Evolutionary conservation across 2,113 vertebrate genomes (phyloP).

Genomic region (Enhydra lutris): DNA sequence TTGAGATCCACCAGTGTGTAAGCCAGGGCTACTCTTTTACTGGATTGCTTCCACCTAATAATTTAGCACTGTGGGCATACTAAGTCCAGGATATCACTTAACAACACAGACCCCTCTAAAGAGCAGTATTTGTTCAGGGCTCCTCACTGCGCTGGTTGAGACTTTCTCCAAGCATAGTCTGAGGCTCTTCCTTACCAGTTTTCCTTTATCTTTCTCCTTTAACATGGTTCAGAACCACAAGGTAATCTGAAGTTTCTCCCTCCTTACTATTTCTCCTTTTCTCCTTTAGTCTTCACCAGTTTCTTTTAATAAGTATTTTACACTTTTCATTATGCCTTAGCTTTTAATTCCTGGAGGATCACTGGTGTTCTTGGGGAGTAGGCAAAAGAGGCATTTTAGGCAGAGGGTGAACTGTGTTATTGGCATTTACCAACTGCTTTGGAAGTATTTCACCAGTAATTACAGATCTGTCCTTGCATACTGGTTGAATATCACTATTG

Average conservation of each 20-base stretch:
- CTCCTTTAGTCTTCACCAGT: neutral
- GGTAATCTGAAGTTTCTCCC: neutral
- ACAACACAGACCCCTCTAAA: neutral
- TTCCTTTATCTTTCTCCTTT: neutral
- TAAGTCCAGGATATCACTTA: neutral
- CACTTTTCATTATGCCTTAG: neutral
- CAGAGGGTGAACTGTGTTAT: neutral
- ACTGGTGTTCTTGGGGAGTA: neutral
- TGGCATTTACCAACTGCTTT: neutral
- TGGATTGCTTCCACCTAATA: neutral
- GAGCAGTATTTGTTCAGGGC: neutral
- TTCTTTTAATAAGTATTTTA: neutral
- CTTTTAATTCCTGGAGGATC: neutral
- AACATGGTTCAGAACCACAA: neutral
- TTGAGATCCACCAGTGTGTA: neutral
- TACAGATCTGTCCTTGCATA: neutral
- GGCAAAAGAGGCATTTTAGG: neutral
- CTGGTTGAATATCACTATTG: neutral
- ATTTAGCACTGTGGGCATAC: neutral
- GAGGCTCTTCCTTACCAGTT: neutral
- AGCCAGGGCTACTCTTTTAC: neutral
- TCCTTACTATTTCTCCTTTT: neutral
- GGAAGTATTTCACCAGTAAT: neutral
- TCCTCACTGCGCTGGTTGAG: neutral
- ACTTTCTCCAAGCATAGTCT: neutral